Evolutionary conservation across 2,888 invertebrate species (phyloP).

Genomic region (Rhynchonema sp.): DNA sequence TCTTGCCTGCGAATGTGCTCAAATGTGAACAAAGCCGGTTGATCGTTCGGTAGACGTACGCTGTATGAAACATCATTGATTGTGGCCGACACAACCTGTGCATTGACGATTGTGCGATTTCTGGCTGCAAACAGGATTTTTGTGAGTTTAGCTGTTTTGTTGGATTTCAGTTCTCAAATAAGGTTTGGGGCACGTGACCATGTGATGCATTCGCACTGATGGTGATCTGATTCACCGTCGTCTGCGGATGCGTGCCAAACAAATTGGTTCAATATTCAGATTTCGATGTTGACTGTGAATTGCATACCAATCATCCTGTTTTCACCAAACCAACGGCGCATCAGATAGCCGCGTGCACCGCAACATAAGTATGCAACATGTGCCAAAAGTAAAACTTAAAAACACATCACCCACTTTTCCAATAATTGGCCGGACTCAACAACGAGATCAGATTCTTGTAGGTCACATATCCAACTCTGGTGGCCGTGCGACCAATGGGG

Average conservation of each 20-base stretch:
- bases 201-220: too few relatives aligned
- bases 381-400: neutral
- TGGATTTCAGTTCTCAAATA: too few relatives aligned
- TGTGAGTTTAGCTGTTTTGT: too few relatives aligned
- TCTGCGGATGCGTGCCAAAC: too few relatives aligned
- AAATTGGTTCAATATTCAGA: too few relatives aligned
- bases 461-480: neutral
- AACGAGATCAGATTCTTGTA: neutral
- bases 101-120: slow-evolving; percentile 1
- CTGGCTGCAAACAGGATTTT: too few relatives aligned
- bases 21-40: slow-evolving; percentile 18
- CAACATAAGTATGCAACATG: neutral
- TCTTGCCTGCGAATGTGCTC: slow-evolving; percentile 15
- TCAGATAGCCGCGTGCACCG: too few relatives aligned
- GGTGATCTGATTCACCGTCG: too few relatives aligned
- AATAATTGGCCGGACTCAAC: neutral
- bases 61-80: neutral
- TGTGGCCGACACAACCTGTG: slow-evolving; percentile 1
- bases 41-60: slow-evolving; percentile 9
- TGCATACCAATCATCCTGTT: too few relatives aligned
- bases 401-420: neutral
- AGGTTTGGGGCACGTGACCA: too few relatives aligned
- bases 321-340: too few relatives aligned
- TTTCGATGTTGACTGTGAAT: too few relatives aligned
- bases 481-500: neutral